These are phyloP conservation scores for Austrolebias charrua DNA, from an alignment of 2,797 vertebrate genomes.

Conservation along the genomic window DNA sequence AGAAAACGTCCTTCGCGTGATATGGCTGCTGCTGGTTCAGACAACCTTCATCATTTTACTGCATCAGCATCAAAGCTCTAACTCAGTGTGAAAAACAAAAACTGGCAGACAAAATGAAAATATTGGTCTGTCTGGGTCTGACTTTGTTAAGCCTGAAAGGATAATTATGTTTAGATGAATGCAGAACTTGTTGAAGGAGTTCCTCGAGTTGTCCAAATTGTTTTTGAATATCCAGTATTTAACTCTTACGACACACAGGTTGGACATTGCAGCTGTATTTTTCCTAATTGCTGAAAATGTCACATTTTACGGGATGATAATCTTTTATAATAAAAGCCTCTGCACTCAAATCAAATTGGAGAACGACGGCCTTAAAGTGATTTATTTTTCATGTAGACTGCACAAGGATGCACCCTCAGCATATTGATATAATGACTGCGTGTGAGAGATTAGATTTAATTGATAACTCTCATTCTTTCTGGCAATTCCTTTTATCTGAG, in stretches of 20 bases:
- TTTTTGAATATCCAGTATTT: slow-evolving; percentile 34
- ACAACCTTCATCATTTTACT: slow-evolving; percentile 48
- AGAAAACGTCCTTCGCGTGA: slow-evolving; percentile 44
- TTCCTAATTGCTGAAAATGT: slow-evolving; percentile 48
- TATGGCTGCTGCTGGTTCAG: slow-evolving; percentile 29
- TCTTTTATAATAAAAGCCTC: slow-evolving; percentile 38
- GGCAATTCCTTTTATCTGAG: slow-evolving; percentile 47
- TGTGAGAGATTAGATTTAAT: slow-evolving; percentile 55
- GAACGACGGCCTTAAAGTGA: slow-evolving; percentile 48
- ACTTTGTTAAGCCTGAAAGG: slow-evolving; percentile 49
- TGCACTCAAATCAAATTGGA: slow-evolving; percentile 30
- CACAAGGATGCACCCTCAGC: slow-evolving; percentile 35
- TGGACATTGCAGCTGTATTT: slow-evolving; percentile 14
- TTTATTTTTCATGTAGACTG: slow-evolving; percentile 33
- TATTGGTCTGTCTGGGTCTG: slow-evolving; percentile 36
- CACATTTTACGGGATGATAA: slow-evolving; percentile 47
- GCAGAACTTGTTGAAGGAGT: slow-evolving; percentile 30
- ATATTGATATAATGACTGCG: slow-evolving; percentile 50
- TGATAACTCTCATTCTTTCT: slow-evolving; percentile 47
- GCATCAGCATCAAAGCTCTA: slow-evolving; percentile 18
- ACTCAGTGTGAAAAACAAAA: slow-evolving; percentile 39
- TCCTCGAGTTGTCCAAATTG: slow-evolving; percentile 31
- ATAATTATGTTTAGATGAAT: slow-evolving; percentile 37
- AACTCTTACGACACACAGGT: slow-evolving; percentile 2
- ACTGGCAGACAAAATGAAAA: slow-evolving; percentile 43